Conservation (phyloP, 1,140 invertebrate genomes). For the Ceratitis capitata region DNA sequence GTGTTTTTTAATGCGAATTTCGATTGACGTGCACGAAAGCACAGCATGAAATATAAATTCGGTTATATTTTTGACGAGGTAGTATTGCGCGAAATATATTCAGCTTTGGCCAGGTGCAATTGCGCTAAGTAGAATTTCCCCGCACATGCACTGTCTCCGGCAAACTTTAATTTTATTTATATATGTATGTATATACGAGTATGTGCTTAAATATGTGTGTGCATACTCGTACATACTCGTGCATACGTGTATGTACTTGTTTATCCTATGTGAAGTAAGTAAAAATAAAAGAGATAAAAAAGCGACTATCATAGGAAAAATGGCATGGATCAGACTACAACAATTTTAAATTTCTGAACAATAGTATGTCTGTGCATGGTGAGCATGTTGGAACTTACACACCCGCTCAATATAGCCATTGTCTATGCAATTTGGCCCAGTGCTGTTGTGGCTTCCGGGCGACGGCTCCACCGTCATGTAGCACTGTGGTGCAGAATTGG, state of each 20-base stretch:
- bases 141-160: no score
- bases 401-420: not conserved
- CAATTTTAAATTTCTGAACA: not conserved
- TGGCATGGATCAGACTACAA: not conserved
- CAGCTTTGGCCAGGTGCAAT: not conserved
- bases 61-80: slow-evolving; percentile 41
- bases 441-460: not conserved
- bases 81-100: not conserved
- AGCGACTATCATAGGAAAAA: not conserved
- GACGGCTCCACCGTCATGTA: not conserved
- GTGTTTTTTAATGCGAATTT: not conserved
- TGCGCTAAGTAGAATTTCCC: not conserved
- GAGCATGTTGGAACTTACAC: not conserved
- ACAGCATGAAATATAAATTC: slow-evolving; percentile 39
- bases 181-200: not conserved
- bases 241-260: no score
- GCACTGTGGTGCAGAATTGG: not conserved
- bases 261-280: no score
- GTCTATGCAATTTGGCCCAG: not conserved
- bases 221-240: no score
- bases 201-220: no score
- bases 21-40: slow-evolving; percentile 33
- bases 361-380: not conserved
- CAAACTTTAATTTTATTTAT: not conserved
- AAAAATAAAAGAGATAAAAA: not conserved